A percentile compares a stretch with the other conserved stretches of the same genome.
These are phyloP conservation scores for Barypeithes pellucidus DNA, from an alignment of 2,888 invertebrate species.

Conservation along the genomic window DNA sequence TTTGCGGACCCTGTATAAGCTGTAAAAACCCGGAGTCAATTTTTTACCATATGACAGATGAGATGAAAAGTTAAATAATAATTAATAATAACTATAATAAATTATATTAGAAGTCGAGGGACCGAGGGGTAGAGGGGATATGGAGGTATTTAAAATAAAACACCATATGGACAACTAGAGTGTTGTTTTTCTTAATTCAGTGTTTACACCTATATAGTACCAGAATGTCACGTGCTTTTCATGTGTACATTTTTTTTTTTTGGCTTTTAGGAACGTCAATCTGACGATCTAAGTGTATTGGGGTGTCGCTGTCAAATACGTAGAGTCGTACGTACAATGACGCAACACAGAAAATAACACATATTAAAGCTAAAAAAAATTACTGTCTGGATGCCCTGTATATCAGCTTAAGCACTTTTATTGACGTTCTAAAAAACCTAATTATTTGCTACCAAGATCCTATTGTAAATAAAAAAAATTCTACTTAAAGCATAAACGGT, in stretches of 20 bases:
- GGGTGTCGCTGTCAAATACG: background rate
- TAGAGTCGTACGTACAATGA: background rate
- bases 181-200: constrained; percentile 39
- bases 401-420: background rate
- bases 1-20: too few relatives aligned
- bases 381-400: too few relatives aligned
- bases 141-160: constrained; percentile 32
- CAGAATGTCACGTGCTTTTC: constrained; percentile 37
- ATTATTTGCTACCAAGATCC: constrained; percentile 12
- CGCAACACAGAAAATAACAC: too few relatives aligned
- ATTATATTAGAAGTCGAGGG: too few relatives aligned
- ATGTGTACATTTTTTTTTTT: constrained; percentile 27
- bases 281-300: background rate
- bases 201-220: constrained; percentile 45
- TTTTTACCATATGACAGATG: too few relatives aligned
- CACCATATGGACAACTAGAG: constrained; percentile 37
- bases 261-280: background rate
- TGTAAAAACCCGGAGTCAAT: too few relatives aligned
- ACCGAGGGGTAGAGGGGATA: background rate
- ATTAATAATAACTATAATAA: too few relatives aligned
- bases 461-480: background rate
- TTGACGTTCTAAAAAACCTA: constrained; percentile 3
- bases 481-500: background rate
- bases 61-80: too few relatives aligned
- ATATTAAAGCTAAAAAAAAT: too few relatives aligned